Base-by-base conservation (phyloP, 2,113 vertebrate genomes). In the Calidris pugnax region DNA sequence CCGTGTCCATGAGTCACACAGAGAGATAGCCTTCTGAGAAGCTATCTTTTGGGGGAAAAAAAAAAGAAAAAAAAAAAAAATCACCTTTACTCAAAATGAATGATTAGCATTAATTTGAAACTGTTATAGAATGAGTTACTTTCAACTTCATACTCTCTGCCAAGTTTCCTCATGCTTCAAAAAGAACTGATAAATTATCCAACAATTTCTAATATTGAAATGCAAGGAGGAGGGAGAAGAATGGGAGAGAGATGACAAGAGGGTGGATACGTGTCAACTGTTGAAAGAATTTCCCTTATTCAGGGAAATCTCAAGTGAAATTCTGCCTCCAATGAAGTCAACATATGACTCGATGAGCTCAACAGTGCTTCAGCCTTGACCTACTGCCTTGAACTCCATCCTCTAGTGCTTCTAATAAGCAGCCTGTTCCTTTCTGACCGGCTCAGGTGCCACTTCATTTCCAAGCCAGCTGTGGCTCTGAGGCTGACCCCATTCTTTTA, bases 181-280 rank as follows among this genome's bases (percentile, higher is more conserved):
- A 91, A 73, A 51, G 82, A 93, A 53, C 17, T 62, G 74, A 89
- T 85, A 90, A 92, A 94, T 94, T 95, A 96, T 80, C 90, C 85
- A 86, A 59, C 78, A 55, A 80, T 93, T 93, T 95, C 80, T 87
- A 91, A 92, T 89, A 87, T 64, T 91, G 87, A 92, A 95, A 91
- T 84, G 86, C 68, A 94, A 93, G 33, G 30, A 90, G 33, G 53
- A 87, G 51, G 39, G 75, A 90, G 82, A 93, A 95, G 63, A 80
- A 96, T 45, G 69, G 91, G 48, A 19, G 43, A 81, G 75, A 86
- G 45, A 84, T 82, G 69, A 89, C 80, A 78, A 89, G 87, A 97
- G 51, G 80, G 87, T 78, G 80, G 89, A 85, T 75, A 74, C 4
- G 35, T 26, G 14, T 87, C 83, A 89, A 63, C 35, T 75, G 68